A percentile compares a stretch with the other conserved stretches of the same genome.
phyloP scores from a whole-genome alignment of 1,140 invertebrate species.

The Dreissena polymorpha region DNA sequence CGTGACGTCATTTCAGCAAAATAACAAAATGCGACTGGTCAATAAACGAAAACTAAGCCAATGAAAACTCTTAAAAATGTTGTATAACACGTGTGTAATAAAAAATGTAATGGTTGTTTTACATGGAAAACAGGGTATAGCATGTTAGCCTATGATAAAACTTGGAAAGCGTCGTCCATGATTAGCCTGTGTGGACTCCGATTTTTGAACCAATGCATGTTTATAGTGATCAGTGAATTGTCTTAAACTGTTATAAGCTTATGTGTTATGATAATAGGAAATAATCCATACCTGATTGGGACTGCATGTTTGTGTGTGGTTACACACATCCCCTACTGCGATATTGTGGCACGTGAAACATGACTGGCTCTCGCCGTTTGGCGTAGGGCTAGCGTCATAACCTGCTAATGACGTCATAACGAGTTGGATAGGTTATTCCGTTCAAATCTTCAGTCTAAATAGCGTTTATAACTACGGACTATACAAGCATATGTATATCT shows the following conservation, averaged over 20 bases:
- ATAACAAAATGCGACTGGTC: no score
- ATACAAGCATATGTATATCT: no score
- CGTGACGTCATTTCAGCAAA: no score
- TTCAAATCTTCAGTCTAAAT: no score
- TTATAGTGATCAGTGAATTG: not conserved
- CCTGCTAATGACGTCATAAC: constrained; percentile 1
- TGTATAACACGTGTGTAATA: no score
- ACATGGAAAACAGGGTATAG: no score
- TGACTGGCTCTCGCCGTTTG: constrained; percentile 7
- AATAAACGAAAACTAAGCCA: no score
- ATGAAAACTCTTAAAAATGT: no score
- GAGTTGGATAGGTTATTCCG: no score
- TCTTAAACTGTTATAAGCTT: not conserved
- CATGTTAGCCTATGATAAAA: no score
- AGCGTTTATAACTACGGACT: no score
- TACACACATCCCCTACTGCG: constrained; percentile 11
- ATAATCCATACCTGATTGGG: constrained; percentile 26
- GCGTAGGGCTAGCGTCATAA: constrained; percentile 4
- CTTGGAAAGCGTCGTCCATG: not conserved
- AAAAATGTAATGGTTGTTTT: no score
- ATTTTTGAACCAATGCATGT: not conserved
- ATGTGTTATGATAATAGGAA: not conserved
- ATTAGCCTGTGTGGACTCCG: not conserved
- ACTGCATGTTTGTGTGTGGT: constrained; percentile 46
- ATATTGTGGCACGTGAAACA: constrained; percentile 46